Conservation (phyloP, 2,888 invertebrate species). For the Tethea ocularis region DNA sequence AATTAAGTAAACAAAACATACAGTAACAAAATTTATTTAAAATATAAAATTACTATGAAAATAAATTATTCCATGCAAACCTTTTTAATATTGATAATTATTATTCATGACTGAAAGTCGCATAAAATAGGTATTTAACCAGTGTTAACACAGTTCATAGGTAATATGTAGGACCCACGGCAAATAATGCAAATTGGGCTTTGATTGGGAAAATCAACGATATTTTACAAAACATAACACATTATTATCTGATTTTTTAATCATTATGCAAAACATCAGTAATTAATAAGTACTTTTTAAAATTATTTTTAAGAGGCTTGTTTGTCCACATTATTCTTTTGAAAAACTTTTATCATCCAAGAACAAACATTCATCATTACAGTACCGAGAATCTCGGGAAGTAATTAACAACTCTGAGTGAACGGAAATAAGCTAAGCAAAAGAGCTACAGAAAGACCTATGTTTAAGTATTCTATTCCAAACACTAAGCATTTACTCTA, state of each 20-base stretch:
- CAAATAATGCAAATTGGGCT: constrained; percentile 15
- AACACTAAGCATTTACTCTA: no score
- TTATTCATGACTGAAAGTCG: constrained; percentile 40
- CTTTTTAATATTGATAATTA: constrained; percentile 56
- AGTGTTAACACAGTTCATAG: constrained; percentile 7
- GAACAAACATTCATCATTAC: no score
- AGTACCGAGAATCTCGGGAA: neutral
- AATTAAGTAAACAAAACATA: no score
- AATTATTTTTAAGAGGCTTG: no score
- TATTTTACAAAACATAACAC: neutral
- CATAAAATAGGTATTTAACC: no score
- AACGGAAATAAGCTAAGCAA: neutral
- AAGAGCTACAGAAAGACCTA: no score
- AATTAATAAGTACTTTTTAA: neutral
- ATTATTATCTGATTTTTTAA: neutral
- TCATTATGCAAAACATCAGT: no score
- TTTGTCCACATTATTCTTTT: no score
- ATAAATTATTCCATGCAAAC: constrained; percentile 49
- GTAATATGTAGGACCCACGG: constrained; percentile 10
- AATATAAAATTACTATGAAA: constrained; percentile 9
- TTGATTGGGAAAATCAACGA: constrained; percentile 14
- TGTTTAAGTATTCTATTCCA: neutral
- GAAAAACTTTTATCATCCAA: no score
- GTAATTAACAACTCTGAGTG: neutral
- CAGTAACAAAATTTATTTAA: no score